A percentile compares a stretch with the other conserved stretches of the same genome.
phyloP scores from a whole-genome alignment of 1,140 invertebrate genomes.

The Melitaea cinxia region DNA sequence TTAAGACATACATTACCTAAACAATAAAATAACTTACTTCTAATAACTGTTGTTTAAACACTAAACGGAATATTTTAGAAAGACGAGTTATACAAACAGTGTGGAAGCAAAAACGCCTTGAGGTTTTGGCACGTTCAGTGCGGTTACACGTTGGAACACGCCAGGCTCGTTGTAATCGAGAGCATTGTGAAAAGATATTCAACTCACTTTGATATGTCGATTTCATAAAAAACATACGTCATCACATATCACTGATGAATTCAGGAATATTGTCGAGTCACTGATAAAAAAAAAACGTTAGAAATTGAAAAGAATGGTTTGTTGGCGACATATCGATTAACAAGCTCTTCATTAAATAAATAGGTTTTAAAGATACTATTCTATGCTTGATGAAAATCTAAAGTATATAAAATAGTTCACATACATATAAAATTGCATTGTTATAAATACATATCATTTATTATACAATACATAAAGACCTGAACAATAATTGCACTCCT shows the following conservation, averaged over 20 bases:
- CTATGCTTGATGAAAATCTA: conserved; percentile 27
- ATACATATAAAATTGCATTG: not conserved
- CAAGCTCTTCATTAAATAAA: conserved; percentile 50
- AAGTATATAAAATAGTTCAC: conserved; percentile 1
- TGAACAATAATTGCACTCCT: conserved; percentile 14
- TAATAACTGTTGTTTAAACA: conserved; percentile 74
- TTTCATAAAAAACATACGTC: conserved; percentile 29
- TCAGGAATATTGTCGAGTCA: conserved; percentile 44
- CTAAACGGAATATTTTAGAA: conserved; percentile 73
- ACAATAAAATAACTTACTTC: conserved; percentile 77
- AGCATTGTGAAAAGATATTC: conserved; percentile 7
- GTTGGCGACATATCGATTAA: not conserved
- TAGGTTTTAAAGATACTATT: conserved; percentile 41
- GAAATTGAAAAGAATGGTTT: conserved; percentile 7
- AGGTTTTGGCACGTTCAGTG: conserved; percentile 59
- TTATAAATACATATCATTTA: not conserved
- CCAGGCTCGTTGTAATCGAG: not conserved
- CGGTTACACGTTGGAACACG: not conserved
- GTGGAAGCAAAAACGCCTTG: conserved; percentile 46
- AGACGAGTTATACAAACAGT: conserved; percentile 49
- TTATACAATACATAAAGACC: not conserved
- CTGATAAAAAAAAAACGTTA: conserved; percentile 13
- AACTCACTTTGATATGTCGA: conserved; percentile 48
- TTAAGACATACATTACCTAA: conserved; percentile 78
- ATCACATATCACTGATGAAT: conserved; percentile 14